Percentiles rank a stretch among this genome's conserved stretches.
Evolutionary conservation across 1,140 invertebrate species (phyloP).

Genomic region (Metopolophium dirhodum): DNA sequence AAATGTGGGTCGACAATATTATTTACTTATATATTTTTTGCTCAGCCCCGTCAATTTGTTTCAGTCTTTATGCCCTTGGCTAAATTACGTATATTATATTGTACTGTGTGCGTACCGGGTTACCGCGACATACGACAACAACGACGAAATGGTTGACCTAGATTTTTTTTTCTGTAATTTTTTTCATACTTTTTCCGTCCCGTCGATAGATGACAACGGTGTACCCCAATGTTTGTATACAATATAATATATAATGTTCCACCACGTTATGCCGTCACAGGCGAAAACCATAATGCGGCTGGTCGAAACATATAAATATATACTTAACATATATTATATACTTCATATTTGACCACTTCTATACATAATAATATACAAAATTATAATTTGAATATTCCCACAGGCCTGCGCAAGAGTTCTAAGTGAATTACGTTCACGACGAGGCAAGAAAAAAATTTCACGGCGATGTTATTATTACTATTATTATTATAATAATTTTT

Average conservation of each 20-base stretch:
- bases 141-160: slow-evolving; percentile 23
- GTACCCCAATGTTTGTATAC: neutral
- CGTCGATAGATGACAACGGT: neutral
- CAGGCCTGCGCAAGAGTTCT: neutral
- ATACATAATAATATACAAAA: neutral
- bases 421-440: neutral
- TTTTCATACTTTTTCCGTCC: slow-evolving; percentile 9
- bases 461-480: neutral
- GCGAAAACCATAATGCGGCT: neutral
- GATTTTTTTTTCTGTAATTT: slow-evolving; percentile 16
- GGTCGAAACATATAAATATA: neutral
- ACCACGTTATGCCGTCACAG: neutral
- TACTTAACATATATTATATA: neutral
- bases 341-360: neutral
- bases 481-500: no score
- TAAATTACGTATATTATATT: neutral
- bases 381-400: neutral
- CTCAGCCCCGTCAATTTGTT: neutral
- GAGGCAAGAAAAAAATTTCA: neutral
- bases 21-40: slow-evolving; percentile 25
- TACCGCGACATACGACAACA: neutral
- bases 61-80: slow-evolving; percentile 11
- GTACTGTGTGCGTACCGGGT: neutral
- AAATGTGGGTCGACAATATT: slow-evolving; percentile 37
- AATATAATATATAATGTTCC: neutral